Evolutionary conservation across 2,113 vertebrate species (phyloP).

Genomic region (Heterochromis multidens): DNA sequence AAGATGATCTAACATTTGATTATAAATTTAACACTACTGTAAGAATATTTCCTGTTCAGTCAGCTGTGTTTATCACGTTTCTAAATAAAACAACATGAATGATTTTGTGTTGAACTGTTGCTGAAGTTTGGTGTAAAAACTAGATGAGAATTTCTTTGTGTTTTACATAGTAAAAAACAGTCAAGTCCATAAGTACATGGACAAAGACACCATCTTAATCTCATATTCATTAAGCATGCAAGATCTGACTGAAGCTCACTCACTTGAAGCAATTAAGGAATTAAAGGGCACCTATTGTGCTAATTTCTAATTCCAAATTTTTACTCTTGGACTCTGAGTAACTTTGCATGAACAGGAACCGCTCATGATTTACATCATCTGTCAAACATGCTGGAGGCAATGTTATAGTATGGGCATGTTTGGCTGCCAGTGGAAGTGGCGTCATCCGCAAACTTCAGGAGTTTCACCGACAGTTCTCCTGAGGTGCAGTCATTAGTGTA

Average conservation of each 20-base stretch:
- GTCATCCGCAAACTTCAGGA: no score
- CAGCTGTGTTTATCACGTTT: neutral
- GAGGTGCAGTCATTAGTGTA: no score
- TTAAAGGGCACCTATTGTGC: neutral
- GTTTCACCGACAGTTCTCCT: no score
- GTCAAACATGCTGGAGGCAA: neutral
- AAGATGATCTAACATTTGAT: neutral
- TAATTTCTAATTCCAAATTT: neutral
- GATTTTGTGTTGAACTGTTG: neutral
- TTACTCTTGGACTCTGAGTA: no score
- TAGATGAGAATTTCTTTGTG: neutral
- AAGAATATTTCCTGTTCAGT: neutral
- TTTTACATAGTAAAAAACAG: neutral
- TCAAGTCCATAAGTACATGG: neutral
- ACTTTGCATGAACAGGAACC: neutral
- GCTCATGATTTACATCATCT: neutral
- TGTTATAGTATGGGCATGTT: neutral
- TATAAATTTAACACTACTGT: neutral
- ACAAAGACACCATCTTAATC: neutral
- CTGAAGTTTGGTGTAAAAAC: neutral
- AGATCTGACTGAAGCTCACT: no score
- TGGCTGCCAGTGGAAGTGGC: neutral
- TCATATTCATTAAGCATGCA: no score
- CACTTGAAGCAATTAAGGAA: neutral
- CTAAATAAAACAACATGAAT: neutral